These are phyloP conservation scores for Artibeus lituratus DNA, from an alignment of 2,797 vertebrate species.

Conservation along the genomic window DNA sequence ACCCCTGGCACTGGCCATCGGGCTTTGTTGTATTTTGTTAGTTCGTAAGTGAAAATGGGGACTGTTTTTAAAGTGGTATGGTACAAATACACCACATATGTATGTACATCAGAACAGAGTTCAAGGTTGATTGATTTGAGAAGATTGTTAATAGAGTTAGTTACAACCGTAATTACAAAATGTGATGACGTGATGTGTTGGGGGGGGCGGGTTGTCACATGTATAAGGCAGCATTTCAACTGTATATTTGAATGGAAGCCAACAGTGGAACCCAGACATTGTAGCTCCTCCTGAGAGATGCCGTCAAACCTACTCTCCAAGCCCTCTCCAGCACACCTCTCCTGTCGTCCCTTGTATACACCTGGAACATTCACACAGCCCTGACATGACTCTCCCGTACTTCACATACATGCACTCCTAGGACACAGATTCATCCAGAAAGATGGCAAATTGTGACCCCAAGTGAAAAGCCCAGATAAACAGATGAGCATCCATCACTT, in stretches of 20 bases:
- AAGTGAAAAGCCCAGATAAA: neutral
- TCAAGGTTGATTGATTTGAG: neutral
- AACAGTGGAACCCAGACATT: neutral
- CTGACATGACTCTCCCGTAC: neutral
- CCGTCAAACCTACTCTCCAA: neutral
- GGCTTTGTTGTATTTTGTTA: neutral
- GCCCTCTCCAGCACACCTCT: neutral
- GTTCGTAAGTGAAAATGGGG: neutral
- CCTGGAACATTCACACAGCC: neutral
- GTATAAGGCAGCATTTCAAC: neutral
- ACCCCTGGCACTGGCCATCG: neutral
- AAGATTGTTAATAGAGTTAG: neutral
- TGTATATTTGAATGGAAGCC: neutral
- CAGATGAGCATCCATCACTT: neutral
- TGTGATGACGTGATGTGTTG: neutral
- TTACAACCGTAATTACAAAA: neutral
- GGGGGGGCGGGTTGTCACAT: too few species aligned
- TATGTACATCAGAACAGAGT: neutral
- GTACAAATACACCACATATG: accelerated
- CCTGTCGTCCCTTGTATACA: accelerated
- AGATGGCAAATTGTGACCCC: neutral
- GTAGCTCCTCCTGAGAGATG: neutral
- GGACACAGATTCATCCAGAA: neutral
- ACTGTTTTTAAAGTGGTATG: neutral
- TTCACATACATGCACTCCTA: neutral